A percentile compares a stretch with the other conserved stretches of the same genome.
Conservation (phyloP, 2,797 vertebrate genomes). For the Ctenopoma multispine region DNA sequence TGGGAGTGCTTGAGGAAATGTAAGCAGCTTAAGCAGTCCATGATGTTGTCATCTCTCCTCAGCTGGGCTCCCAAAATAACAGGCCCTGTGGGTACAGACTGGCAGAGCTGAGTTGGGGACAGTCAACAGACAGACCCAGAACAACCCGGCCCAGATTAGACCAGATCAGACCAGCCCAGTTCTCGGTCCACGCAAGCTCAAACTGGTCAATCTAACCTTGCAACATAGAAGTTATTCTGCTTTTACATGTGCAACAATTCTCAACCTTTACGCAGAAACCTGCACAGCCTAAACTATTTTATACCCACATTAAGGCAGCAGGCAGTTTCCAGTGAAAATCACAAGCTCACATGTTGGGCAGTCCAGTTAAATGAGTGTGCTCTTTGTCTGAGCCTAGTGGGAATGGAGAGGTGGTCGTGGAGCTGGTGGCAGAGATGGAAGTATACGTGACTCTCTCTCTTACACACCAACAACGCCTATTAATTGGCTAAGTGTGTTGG, state of each 20-base stretch:
- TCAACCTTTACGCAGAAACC: slow-evolving; percentile 13
- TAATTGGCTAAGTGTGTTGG: slow-evolving; percentile 61
- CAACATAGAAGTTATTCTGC: slow-evolving; percentile 19
- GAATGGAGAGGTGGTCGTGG: slow-evolving; percentile 34
- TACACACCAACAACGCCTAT: slow-evolving; percentile 36
- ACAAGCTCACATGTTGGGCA: slow-evolving; percentile 26
- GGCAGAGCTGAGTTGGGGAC: slow-evolving; percentile 70
- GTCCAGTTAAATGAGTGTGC: slow-evolving; percentile 46
- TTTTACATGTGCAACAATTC: slow-evolving; percentile 7
- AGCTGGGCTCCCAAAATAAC: slow-evolving; percentile 84
- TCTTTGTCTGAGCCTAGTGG: slow-evolving; percentile 26
- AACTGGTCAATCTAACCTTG: slow-evolving; percentile 52
- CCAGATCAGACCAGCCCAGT: slow-evolving; percentile 65
- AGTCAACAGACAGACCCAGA: slow-evolving; percentile 77
- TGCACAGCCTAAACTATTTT: slow-evolving; percentile 17
- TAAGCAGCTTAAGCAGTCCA: slow-evolving; percentile 81
- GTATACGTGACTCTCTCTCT: slow-evolving; percentile 44
- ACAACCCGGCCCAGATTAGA: slow-evolving; percentile 77
- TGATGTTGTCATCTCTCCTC: slow-evolving; percentile 83
- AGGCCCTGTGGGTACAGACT: slow-evolving; percentile 75
- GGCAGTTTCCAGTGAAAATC: slow-evolving; percentile 40
- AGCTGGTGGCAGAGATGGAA: slow-evolving; percentile 20
- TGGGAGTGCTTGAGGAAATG: slow-evolving; percentile 77
- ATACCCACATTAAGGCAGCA: slow-evolving; percentile 16
- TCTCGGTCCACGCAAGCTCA: slow-evolving; percentile 59